A percentile compares a stretch with the other conserved stretches of the same genome.
Evolutionary conservation across 2,888 invertebrate species (phyloP).

Genomic region (Anticlea derivata): DNA sequence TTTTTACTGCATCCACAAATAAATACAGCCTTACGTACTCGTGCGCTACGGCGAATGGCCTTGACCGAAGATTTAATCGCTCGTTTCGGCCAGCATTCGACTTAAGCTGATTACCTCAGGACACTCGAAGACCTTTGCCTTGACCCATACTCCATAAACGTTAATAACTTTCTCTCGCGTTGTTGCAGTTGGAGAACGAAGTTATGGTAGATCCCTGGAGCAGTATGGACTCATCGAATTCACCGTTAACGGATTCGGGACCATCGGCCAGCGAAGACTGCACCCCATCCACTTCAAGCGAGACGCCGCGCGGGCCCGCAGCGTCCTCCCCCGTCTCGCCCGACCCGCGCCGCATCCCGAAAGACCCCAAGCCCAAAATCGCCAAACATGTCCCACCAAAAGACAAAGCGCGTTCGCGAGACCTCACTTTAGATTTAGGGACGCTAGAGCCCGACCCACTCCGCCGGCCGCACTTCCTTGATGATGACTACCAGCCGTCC

Average conservation of each 20-base stretch:
- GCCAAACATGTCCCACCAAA: constrained; percentile 53
- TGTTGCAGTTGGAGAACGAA: constrained; percentile 84
- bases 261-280: constrained; percentile 80
- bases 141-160: constrained; percentile 51
- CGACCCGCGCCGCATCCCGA: constrained; percentile 66
- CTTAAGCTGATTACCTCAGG: constrained; percentile 56
- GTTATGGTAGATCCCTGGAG: constrained; percentile 83
- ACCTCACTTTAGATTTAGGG: constrained; percentile 71
- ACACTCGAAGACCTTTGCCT: constrained; percentile 47
- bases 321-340: constrained; percentile 59
- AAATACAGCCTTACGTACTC: constrained; percentile 45
- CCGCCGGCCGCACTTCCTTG: constrained; percentile 85
- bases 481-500: constrained; percentile 85
- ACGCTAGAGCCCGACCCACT: constrained; percentile 64
- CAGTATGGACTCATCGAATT: constrained; percentile 83
- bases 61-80: constrained; percentile 59
- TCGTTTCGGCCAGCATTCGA: constrained; percentile 53
- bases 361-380: constrained; percentile 59
- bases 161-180: constrained; percentile 44
- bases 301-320: constrained; percentile 57
- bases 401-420: constrained; percentile 74
- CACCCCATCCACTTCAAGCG: constrained; percentile 76
- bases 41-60: constrained; percentile 50
- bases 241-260: constrained; percentile 79
- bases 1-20: constrained; percentile 55